Evolutionary conservation across 2,888 invertebrate species (phyloP).

Genomic region (Anagyrus pseudococci): DNA sequence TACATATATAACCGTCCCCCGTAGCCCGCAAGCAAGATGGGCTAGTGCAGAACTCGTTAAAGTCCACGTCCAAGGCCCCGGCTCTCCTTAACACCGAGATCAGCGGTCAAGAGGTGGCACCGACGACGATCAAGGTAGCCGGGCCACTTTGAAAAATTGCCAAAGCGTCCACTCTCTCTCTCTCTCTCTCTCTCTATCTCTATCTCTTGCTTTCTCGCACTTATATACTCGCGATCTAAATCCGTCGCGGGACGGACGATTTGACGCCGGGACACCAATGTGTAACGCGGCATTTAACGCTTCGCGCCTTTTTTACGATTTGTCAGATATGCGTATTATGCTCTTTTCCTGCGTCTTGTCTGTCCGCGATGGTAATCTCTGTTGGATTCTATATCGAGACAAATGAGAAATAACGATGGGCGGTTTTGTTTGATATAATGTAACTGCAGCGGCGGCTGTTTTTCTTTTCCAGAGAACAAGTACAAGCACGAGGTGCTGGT

Average conservation of each 20-base stretch:
- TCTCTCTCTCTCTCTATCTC: slow-evolving; percentile 32
- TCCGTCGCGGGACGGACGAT: slow-evolving; percentile 51
- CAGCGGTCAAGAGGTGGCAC: slow-evolving; percentile 3
- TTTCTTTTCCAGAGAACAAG: slow-evolving; percentile 80
- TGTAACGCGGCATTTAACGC: not conserved
- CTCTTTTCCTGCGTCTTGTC: too few relatives aligned
- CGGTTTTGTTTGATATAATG: too few relatives aligned
- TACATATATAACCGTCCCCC: not conserved
- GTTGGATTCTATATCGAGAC: too few relatives aligned
- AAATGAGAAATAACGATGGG: too few relatives aligned
- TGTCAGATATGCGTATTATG: too few relatives aligned
- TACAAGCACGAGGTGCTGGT: slow-evolving; percentile 90
- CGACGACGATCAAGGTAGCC: slow-evolving; percentile 36
- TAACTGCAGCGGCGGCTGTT: not conserved
- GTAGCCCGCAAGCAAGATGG: too few relatives aligned
- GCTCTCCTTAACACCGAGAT: slow-evolving; percentile 4
- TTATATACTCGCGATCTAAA: slow-evolving; percentile 50
- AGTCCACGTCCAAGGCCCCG: not conserved
- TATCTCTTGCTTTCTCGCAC: too few relatives aligned
- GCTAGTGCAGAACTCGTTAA: too few relatives aligned
- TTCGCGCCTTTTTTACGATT: too few relatives aligned
- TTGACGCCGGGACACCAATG: slow-evolving; percentile 48
- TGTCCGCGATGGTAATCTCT: too few relatives aligned
- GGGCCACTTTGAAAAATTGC: slow-evolving; percentile 52
- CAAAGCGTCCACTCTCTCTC: slow-evolving; percentile 36